Evolutionary conservation across 2,888 invertebrate genomes (phyloP).

Genomic region (Lithosia quadra): DNA sequence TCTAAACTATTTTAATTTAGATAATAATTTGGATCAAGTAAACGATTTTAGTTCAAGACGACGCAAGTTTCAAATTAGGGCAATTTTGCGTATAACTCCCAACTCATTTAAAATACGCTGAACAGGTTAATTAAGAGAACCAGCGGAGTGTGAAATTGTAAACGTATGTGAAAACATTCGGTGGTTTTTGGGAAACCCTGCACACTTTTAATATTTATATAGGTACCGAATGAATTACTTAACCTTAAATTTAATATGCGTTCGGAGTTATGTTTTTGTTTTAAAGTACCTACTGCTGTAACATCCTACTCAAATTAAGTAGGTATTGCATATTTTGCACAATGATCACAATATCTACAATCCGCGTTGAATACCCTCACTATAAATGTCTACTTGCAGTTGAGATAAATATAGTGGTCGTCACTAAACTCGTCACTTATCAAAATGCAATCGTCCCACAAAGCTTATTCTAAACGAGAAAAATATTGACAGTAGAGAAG

Average conservation of each 20-base stretch:
- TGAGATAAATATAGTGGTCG: too few species aligned
- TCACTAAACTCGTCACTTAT: neutral
- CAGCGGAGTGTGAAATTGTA: conserved; percentile 79
- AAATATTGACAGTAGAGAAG: conserved; percentile 72
- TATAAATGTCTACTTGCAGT: too few species aligned
- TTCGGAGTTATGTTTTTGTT: too few species aligned
- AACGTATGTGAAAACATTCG: conserved; percentile 77
- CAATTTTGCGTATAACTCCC: conserved; percentile 57
- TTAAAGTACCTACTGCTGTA: too few species aligned
- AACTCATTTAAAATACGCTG: conserved; percentile 77
- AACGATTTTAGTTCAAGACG: conserved; percentile 60
- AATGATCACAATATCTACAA: too few species aligned
- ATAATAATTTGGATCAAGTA: conserved; percentile 46
- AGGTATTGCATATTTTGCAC: too few species aligned
- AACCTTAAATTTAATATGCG: too few species aligned
- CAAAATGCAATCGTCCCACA: too few species aligned
- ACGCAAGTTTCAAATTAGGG: conserved; percentile 64
- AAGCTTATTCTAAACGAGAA: conserved; percentile 53
- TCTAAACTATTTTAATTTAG: conserved; percentile 47
- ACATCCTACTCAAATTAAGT: too few species aligned
- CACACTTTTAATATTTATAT: conserved; percentile 51
- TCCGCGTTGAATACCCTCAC: too few species aligned
- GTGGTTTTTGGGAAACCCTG: conserved; percentile 61
- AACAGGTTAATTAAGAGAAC: conserved; percentile 77
- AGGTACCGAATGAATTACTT: too few species aligned